phyloP scores from a whole-genome alignment of 2,113 vertebrate genomes.

The Macrotis lagotis region DNA sequence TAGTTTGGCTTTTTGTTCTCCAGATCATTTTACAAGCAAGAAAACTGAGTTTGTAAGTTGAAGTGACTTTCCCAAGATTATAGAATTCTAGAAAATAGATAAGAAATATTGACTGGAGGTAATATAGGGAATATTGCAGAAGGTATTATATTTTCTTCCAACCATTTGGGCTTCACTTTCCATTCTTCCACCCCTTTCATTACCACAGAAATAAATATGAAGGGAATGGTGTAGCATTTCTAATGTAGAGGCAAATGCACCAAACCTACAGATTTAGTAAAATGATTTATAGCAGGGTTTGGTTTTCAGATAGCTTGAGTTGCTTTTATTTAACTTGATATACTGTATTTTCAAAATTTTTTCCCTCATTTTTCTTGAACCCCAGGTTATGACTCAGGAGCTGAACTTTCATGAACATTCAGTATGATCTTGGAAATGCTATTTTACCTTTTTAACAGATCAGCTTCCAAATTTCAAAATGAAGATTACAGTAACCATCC shows the following conservation, averaged over 20 bases:
- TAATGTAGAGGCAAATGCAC: not conserved
- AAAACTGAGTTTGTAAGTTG: not conserved
- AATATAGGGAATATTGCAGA: not conserved
- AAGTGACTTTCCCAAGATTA: not conserved
- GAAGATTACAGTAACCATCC: slow-evolving; percentile 40
- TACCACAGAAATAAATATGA: not conserved
- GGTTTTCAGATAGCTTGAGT: not conserved
- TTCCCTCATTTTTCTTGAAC: not conserved
- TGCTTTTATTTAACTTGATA: not conserved
- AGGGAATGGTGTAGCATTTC: not conserved
- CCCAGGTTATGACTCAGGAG: slow-evolving; percentile 25
- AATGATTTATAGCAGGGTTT: not conserved
- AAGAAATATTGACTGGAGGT: not conserved
- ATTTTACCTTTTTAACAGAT: slow-evolving; percentile 57
- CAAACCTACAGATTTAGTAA: not conserved
- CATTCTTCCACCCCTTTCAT: not conserved
- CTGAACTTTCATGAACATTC: slow-evolving; percentile 49
- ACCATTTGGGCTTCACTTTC: not conserved
- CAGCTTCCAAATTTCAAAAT: slow-evolving; percentile 54
- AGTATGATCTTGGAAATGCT: slow-evolving; percentile 51
- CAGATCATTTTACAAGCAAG: not conserved
- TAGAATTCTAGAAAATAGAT: not conserved
- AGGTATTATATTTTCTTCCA: too few species aligned
- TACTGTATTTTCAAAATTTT: not conserved
- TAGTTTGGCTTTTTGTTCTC: not conserved